Conservation (phyloP, 2,888 invertebrate species). For the Pegoplata infirma region DNA sequence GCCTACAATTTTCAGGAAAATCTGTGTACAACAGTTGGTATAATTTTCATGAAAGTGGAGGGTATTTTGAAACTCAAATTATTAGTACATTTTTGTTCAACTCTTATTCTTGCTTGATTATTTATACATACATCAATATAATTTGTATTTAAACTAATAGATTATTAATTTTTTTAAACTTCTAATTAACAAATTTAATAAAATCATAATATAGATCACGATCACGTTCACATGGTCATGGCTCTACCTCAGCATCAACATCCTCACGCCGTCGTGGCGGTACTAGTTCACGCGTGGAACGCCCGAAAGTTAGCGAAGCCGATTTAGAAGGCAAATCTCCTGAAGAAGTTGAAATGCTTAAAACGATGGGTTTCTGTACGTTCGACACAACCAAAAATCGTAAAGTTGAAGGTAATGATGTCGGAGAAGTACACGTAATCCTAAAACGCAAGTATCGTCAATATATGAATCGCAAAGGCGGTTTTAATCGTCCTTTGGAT, state of each 20-base stretch:
- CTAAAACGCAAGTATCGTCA: constrained; percentile 97
- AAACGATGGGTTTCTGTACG: constrained; percentile 96
- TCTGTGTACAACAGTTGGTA: too few relatives aligned
- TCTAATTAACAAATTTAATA: too few relatives aligned
- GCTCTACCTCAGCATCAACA: constrained; percentile 64
- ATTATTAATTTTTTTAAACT: too few relatives aligned
- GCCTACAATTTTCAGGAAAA: too few relatives aligned
- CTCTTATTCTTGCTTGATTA: too few relatives aligned
- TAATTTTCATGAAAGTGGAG: too few relatives aligned
- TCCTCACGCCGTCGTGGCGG: constrained; percentile 67
- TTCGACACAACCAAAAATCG: constrained; percentile 98
- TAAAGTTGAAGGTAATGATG: constrained; percentile 95
- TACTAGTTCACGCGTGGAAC: constrained; percentile 77
- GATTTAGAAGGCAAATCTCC: constrained; percentile 94
- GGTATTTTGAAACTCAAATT: too few relatives aligned
- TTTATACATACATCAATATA: too few relatives aligned
- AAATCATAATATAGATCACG: too few relatives aligned
- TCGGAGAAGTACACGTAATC: constrained; percentile 96
- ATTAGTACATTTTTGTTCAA: too few relatives aligned
- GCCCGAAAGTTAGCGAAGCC: constrained; percentile 86
- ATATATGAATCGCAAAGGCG: constrained; percentile 99
- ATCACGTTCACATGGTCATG: constrained; percentile 71
- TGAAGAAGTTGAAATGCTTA: constrained; percentile 96
- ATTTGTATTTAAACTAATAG: too few relatives aligned
- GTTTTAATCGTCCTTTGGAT: constrained; percentile 98